Percentiles rank a stretch among this genome's conserved stretches.
Evolutionary conservation across 1,140 invertebrate species (phyloP).

Genomic region (Drosophila tristis): DNA sequence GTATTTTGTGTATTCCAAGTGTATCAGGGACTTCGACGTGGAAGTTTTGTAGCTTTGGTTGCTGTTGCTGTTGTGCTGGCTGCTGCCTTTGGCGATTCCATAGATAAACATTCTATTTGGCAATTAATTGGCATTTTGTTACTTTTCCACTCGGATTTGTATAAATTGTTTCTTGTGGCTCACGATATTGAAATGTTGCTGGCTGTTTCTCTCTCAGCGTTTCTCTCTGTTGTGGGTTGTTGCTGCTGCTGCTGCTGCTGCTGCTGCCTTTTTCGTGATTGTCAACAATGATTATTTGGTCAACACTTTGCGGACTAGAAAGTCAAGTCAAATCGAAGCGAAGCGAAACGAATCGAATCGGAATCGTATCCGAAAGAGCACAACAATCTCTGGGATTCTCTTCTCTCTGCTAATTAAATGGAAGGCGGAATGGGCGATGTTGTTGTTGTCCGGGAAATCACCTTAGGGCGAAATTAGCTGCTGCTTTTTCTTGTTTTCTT

Average conservation of each 20-base stretch:
- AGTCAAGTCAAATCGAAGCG: conserved; percentile 29
- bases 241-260: conserved; percentile 24
- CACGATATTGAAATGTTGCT: conserved; percentile 79
- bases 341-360: too few relatives aligned
- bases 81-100: conserved; percentile 63
- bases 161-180: conserved; percentile 66
- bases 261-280: conserved; percentile 69
- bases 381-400: conserved; percentile 27
- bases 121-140: conserved; percentile 82
- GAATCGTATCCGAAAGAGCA: not conserved
- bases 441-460: conserved; percentile 17
- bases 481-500: not conserved
- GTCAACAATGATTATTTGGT: conserved; percentile 79
- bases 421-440: conserved; percentile 45
- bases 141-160: conserved; percentile 80
- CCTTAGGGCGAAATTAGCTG: conserved; percentile 44
- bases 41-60: not conserved
- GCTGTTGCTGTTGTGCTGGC: conserved; percentile 26
- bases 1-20: too few relatives aligned
- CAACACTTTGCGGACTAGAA: conserved; percentile 64
- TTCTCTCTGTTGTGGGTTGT: conserved; percentile 35
- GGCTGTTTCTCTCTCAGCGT: conserved; percentile 16
- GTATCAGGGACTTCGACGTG: too few relatives aligned
- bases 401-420: conserved; percentile 65
- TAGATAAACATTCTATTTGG: conserved; percentile 83